Percentiles rank a stretch among this genome's conserved stretches.
These are phyloP conservation scores for Drosophila stalkeri DNA, from an alignment of 2,888 invertebrate species.

Conservation along the genomic window DNA sequence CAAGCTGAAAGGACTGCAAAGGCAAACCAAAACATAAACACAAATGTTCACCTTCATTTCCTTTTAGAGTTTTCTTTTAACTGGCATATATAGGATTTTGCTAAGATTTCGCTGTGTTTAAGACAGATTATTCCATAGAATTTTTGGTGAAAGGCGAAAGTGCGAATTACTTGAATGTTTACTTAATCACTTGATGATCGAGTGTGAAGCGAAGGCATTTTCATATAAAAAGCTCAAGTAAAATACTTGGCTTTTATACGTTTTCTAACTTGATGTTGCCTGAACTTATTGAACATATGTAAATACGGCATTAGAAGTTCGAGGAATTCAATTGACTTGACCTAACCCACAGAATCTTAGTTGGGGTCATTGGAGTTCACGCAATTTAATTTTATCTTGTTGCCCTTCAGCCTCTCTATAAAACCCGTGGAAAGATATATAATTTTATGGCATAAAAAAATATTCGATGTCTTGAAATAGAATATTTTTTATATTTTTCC, in stretches of 20 bases:
- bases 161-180: slow-evolving; percentile 1
- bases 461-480: too few relatives aligned
- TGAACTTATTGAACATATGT: background rate
- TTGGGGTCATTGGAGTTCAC: background rate
- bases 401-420: too few relatives aligned
- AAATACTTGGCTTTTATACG: background rate
- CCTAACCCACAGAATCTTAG: background rate
- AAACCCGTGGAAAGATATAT: too few relatives aligned
- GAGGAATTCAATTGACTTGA: background rate
- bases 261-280: background rate
- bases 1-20: slow-evolving; percentile 24
- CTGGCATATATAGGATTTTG: background rate
- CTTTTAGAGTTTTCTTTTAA: background rate
- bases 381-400: background rate
- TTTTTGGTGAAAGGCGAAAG: background rate
- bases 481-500: too few relatives aligned
- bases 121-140: too few relatives aligned
- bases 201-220: background rate
- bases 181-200: background rate
- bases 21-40: slow-evolving; percentile 1
- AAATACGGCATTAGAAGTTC: background rate
- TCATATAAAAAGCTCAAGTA: background rate
- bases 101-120: background rate
- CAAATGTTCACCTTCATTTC: slow-evolving; percentile 20
- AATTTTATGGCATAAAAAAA: too few relatives aligned